These are phyloP conservation scores for Parapristionchus giblindavisi DNA, from an alignment of 2,888 invertebrate genomes.

Conservation along the genomic window DNA sequence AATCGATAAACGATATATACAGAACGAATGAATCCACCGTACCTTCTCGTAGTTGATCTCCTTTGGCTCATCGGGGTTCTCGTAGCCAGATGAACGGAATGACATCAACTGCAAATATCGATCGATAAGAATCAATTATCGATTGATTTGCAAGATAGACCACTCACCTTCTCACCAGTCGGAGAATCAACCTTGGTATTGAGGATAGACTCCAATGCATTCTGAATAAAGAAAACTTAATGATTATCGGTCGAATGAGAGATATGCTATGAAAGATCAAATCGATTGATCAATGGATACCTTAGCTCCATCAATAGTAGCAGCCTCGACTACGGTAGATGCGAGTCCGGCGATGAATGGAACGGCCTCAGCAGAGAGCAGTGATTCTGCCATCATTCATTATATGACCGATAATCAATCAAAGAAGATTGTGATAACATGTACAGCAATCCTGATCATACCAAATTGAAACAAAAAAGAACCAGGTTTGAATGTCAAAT, in stretches of 20 bases:
- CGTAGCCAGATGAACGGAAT: slow-evolving; percentile 37
- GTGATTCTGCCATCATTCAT: slow-evolving; percentile 7
- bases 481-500: too few species aligned
- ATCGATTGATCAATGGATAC: neutral
- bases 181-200: slow-evolving; percentile 18
- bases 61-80: slow-evolving; percentile 36
- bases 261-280: neutral
- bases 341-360: slow-evolving; percentile 39
- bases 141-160: neutral
- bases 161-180: slow-evolving; percentile 23
- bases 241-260: neutral
- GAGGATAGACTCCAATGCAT: slow-evolving; percentile 25
- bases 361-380: slow-evolving; percentile 10
- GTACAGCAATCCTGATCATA: neutral
- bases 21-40: neutral
- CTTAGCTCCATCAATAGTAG: slow-evolving; percentile 37
- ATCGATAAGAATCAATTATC: neutral
- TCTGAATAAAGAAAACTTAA: slow-evolving; percentile 16
- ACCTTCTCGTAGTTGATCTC: slow-evolving; percentile 38
- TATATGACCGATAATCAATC: neutral
- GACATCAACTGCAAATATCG: slow-evolving; percentile 24
- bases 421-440: neutral
- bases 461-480: too few species aligned
- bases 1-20: neutral
- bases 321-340: slow-evolving; percentile 35